phyloP scores from a whole-genome alignment of 2,888 invertebrate species.

The Microlaimidae sp. region DNA sequence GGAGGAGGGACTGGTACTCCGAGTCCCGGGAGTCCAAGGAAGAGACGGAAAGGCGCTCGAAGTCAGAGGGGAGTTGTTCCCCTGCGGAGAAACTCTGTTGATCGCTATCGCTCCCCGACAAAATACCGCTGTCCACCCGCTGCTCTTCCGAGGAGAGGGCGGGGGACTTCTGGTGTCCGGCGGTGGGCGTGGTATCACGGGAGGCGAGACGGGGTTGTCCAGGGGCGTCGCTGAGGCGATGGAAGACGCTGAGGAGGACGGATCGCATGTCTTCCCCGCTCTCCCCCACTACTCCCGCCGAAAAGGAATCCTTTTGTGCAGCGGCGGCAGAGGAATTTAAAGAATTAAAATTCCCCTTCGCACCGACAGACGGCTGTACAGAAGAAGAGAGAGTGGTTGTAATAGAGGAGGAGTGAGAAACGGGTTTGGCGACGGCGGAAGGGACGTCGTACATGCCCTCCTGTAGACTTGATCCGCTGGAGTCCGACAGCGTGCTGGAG shows the following conservation, averaged over 20 bases:
- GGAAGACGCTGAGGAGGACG: constrained; percentile 3
- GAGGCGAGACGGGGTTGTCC: background rate
- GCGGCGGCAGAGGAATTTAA: background rate
- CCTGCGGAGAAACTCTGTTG: background rate
- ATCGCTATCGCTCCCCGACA: background rate
- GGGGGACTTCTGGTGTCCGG: background rate
- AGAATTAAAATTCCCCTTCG: no score
- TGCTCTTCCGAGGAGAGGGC: background rate
- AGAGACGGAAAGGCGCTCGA: background rate
- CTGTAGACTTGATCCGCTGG: no score
- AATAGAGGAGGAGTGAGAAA: background rate
- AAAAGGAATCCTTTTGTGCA: background rate
- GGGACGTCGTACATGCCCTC: constrained; percentile 21
- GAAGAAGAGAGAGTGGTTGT: constrained; percentile 3
- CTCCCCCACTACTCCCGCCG: background rate
- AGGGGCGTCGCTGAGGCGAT: background rate
- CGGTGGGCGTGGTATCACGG: background rate
- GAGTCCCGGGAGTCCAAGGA: background rate
- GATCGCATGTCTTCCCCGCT: no score
- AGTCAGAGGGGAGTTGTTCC: background rate
- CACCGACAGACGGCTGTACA: background rate
- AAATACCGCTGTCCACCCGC: background rate
- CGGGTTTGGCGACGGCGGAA: background rate
- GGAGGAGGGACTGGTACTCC: background rate
- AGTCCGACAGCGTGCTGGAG: background rate